A percentile compares a stretch with the other conserved stretches of the same genome.
phyloP scores from a whole-genome alignment of 2,113 vertebrate genomes.

The Athene noctua region DNA sequence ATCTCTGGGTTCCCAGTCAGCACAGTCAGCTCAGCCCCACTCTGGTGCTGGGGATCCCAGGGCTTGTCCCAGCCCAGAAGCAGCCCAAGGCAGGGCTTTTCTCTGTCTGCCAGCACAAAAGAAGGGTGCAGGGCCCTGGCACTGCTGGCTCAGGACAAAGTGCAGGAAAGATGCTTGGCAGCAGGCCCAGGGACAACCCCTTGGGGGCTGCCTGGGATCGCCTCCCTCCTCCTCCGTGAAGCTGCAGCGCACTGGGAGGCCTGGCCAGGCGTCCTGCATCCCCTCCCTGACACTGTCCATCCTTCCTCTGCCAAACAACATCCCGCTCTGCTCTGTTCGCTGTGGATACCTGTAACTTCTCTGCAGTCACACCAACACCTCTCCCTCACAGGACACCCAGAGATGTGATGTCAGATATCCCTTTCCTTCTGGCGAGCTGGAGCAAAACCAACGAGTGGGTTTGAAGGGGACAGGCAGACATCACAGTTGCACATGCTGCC shows the following conservation, averaged over 20 bases:
- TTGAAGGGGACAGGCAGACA: background rate
- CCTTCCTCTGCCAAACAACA: background rate
- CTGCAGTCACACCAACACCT: background rate
- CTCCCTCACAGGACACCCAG: background rate
- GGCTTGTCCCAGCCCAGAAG: background rate
- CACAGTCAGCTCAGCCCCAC: background rate
- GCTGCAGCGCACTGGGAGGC: background rate
- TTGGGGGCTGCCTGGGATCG: rapidly evolving
- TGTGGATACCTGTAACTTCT: background rate
- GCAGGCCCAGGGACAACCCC: background rate
- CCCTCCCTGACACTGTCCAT: background rate
- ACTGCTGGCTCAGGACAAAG: background rate
- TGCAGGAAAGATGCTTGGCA: background rate
- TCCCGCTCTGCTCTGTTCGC: background rate
- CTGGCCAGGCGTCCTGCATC: background rate
- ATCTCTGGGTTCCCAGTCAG: rapidly evolving
- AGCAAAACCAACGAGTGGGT: background rate
- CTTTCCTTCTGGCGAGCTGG: rapidly evolving
- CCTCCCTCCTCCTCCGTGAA: background rate
- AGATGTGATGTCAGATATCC: background rate
- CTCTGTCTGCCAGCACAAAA: background rate
- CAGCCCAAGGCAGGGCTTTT: background rate
- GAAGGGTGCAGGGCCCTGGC: background rate
- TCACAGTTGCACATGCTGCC: rapidly evolving
- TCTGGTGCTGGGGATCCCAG: background rate